Evolutionary conservation across 2,113 vertebrate genomes (phyloP), one percentile per base, ranked within the genome.

Genomic region (Neoarius graeffei): DNA sequence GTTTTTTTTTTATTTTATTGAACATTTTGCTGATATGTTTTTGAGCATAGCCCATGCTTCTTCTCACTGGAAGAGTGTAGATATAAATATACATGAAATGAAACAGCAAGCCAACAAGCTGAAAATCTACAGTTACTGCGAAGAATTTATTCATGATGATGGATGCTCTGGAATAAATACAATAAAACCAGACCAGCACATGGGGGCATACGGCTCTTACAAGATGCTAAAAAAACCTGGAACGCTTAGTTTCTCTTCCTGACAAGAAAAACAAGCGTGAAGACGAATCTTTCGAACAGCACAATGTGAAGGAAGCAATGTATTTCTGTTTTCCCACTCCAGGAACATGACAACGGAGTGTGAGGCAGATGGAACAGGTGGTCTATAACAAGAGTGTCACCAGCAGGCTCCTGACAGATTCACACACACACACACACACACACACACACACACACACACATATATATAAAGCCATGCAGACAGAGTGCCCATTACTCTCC

Each of bases 321-420:
- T 67, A 59, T 62, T 57, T 56, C 76, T 30, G 10, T 69, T 74
- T 66, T 83, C 67, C 85, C 81, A 82, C 76, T 86, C 86, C 81
- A 62, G 66, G 86, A 89, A 91, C 87, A 91, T 89, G 83, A 92
- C 84, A 88, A 88, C 84, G 85, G 83, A 89, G 84, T 92, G 88
- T 87, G 86, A 90, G 90, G 87, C 91, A 92, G 91, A 92, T 90
- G 91, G 91, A 89, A 92, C 91, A 92, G 91, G 91, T 91, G 91
- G 89, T 89, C 90, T 89, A 87, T 89, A 91, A 91, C 92, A 89
- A 91, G 89, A 88, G 85, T 64, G 86, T 89, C 84, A 88, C 89
- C 87, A 88, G 86, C 84, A 89, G 87, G 84, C 67, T 88, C n/a
- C 89, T 91, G 90, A 91, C 90, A 89, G 89, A 90, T 88, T 87